phyloP scores from a whole-genome alignment of 2,113 vertebrate genomes.

The Antennarius striatus region DNA sequence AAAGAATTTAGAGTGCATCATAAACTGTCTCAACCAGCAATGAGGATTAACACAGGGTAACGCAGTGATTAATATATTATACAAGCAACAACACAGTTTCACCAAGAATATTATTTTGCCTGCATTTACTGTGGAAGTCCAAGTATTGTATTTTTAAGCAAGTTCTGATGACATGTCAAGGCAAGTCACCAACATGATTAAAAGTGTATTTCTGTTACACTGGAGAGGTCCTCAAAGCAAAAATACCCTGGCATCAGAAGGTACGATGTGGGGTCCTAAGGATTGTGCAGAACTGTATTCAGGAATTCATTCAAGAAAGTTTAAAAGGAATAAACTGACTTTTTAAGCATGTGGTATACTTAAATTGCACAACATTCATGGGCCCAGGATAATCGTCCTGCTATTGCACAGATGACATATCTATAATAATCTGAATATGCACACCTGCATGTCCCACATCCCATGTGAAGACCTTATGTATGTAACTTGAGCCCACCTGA shows the following conservation, averaged over 20 bases:
- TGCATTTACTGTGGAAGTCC: slow-evolving; percentile 4
- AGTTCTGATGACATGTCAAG: slow-evolving; percentile 9
- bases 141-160: not conserved
- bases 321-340: not conserved
- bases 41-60: too few species aligned
- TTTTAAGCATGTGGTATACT: not conserved
- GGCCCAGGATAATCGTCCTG: not conserved
- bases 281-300: not conserved
- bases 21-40: too few species aligned
- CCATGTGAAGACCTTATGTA: slow-evolving; percentile 41
- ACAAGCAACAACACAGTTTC: too few species aligned
- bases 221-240: not conserved
- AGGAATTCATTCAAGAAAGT: not conserved
- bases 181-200: not conserved
- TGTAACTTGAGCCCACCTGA: slow-evolving; percentile 42
- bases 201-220: slow-evolving; percentile 1
- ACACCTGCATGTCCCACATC: slow-evolving; percentile 45
- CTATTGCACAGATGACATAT: not conserved
- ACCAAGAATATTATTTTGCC: too few species aligned
- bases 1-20: too few species aligned
- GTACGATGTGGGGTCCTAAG: not conserved
- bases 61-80: too few species aligned
- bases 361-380: not conserved
- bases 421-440: not conserved
- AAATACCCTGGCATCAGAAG: not conserved